These are phyloP conservation scores for Octopus sinensis DNA, from an alignment of 1,140 invertebrate genomes.

Conservation along the genomic window DNA sequence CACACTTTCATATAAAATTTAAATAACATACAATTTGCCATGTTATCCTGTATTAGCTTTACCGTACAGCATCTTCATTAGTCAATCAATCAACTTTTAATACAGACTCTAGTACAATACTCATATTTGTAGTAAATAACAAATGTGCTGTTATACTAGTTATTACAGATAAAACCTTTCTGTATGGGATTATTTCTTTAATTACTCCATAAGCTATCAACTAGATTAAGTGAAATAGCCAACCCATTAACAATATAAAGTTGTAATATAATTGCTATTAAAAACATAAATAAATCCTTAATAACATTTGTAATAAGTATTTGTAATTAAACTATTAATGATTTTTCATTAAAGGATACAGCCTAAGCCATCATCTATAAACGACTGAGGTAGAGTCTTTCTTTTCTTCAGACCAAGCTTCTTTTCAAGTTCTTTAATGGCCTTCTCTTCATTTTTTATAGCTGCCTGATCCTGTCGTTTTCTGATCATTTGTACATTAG, in stretches of 20 bases:
- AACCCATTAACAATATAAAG: background rate
- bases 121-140: too few relatives aligned
- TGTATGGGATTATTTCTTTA: too few relatives aligned
- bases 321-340: background rate
- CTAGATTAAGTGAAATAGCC: background rate
- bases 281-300: background rate
- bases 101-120: too few relatives aligned
- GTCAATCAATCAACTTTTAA: too few relatives aligned
- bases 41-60: too few relatives aligned
- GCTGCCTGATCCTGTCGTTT: background rate
- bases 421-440: background rate
- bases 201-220: background rate
- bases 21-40: too few relatives aligned
- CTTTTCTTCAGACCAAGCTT: background rate
- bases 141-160: too few relatives aligned
- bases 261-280: background rate
- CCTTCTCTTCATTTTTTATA: background rate
- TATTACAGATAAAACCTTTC: too few relatives aligned
- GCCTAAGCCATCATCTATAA: background rate
- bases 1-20: too few relatives aligned
- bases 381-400: background rate
- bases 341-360: conserved; percentile 7
- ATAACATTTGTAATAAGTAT: background rate
- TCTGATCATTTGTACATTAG: background rate
- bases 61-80: too few relatives aligned